Conservation (phyloP, 2,888 invertebrate species). For the Mactromeris polynyma region DNA sequence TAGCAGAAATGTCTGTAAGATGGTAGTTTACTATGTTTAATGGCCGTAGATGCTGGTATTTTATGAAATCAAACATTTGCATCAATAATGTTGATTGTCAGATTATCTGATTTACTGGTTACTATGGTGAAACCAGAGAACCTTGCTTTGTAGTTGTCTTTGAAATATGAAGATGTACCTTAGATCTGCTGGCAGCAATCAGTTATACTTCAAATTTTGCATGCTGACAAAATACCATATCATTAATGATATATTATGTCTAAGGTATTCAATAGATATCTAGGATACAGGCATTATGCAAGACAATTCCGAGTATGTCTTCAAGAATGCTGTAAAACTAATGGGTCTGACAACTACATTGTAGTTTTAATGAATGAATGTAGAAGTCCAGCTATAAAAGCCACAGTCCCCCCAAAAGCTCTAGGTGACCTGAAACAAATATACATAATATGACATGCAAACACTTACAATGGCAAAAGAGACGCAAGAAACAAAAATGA, state of each 20-base stretch:
- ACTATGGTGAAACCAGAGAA: neutral
- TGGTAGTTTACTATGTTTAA: neutral
- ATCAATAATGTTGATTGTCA: conserved; percentile 12
- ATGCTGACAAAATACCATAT: neutral
- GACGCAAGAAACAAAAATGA: no score
- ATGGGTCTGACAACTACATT: no score
- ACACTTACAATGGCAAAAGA: no score
- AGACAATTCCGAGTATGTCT: neutral
- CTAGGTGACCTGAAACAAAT: no score
- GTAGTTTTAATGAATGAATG: no score
- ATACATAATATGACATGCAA: no score
- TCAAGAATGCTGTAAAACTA: no score
- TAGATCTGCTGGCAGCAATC: neutral
- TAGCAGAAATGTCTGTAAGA: conserved; percentile 9
- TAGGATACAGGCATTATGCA: neutral
- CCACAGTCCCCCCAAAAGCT: no score
- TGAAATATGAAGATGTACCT: neutral
- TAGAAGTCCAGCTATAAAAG: no score
- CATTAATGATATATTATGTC: neutral
- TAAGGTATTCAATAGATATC: neutral
- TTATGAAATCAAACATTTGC: conserved; percentile 16
- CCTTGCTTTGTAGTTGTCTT: neutral
- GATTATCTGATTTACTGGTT: neutral
- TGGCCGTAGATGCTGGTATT: conserved; percentile 2
- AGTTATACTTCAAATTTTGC: neutral